These are phyloP conservation scores for Hoplostethus mediterraneus DNA, from an alignment of 2,797 vertebrate species.

Conservation along the genomic window DNA sequence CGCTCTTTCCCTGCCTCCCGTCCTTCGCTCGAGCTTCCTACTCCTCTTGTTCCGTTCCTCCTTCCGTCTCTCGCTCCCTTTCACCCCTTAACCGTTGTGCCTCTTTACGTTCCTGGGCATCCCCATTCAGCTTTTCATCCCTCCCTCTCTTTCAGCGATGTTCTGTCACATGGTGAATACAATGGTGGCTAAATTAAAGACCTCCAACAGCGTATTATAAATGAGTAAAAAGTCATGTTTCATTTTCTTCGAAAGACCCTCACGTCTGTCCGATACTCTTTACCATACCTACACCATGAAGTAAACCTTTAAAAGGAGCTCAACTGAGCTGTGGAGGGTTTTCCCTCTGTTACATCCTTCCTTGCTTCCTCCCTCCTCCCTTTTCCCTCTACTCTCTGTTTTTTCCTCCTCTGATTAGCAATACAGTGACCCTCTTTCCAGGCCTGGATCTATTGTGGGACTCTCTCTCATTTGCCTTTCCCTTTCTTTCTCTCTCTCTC, in stretches of 20 bases:
- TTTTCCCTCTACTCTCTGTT: constrained; percentile 10
- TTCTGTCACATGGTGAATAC: no score
- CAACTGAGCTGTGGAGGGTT: neutral
- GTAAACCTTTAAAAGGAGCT: neutral
- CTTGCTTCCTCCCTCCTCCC: constrained; percentile 1
- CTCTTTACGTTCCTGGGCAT: neutral
- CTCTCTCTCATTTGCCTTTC: constrained; percentile 30
- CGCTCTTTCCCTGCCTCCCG: constrained; percentile 40
- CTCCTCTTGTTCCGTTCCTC: constrained; percentile 5
- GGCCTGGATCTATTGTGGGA: constrained; percentile 65
- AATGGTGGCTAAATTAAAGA: no score
- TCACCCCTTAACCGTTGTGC: neutral
- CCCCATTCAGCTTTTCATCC: constrained; percentile 20
- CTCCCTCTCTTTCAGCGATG: no score
- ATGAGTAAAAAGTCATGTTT: no score
- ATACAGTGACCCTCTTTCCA: constrained; percentile 81
- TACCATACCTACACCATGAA: no score
- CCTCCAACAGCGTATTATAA: no score
- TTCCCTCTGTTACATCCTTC: neutral
- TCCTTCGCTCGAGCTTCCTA: constrained; percentile 37
- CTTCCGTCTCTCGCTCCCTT: neutral
- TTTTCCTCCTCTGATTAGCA: constrained; percentile 49
- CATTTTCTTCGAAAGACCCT: neutral
- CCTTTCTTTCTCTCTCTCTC: constrained; percentile 20
- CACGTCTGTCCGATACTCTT: no score